A percentile compares a stretch with the other conserved stretches of the same genome.
Evolutionary conservation across 2,888 invertebrate species (phyloP).

Genomic region (Diarsia brunnea): DNA sequence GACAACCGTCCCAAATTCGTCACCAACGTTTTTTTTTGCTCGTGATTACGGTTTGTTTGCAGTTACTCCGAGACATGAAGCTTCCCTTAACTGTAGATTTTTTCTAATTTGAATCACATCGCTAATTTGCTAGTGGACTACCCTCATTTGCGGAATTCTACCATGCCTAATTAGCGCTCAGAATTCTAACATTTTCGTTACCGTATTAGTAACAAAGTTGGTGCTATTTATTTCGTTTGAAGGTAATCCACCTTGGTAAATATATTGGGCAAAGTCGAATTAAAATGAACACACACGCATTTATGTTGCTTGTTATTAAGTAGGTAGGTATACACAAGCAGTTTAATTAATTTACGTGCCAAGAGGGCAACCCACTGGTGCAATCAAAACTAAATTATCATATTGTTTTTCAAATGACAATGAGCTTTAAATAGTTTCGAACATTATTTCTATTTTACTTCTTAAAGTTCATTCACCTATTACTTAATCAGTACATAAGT

Average conservation of each 20-base stretch:
- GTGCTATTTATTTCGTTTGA: slow-evolving; percentile 34
- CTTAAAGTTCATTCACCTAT: slow-evolving; percentile 8
- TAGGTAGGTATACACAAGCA: slow-evolving; percentile 17
- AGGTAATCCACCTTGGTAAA: slow-evolving; percentile 45
- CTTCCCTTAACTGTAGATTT: slow-evolving; percentile 23
- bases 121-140: slow-evolving; percentile 34
- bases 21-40: slow-evolving; percentile 45
- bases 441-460: neutral
- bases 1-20: slow-evolving; percentile 33
- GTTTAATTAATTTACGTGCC: slow-evolving; percentile 48
- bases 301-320: slow-evolving; percentile 36
- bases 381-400: slow-evolving; percentile 22
- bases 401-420: slow-evolving; percentile 26
- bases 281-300: slow-evolving; percentile 26
- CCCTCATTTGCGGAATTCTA: slow-evolving; percentile 37
- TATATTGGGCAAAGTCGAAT: slow-evolving; percentile 46
- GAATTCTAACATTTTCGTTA: slow-evolving; percentile 14
- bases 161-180: slow-evolving; percentile 23
- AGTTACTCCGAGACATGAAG: slow-evolving; percentile 25
- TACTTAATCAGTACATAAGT: neutral
- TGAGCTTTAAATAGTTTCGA: neutral
- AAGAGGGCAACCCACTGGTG: slow-evolving; percentile 46
- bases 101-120: slow-evolving; percentile 26
- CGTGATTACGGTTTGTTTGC: slow-evolving; percentile 47
- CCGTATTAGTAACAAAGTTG: slow-evolving; percentile 20